These are phyloP conservation scores for Mellivora capensis DNA, from an alignment of 2,113 vertebrate genomes.

Conservation along the genomic window DNA sequence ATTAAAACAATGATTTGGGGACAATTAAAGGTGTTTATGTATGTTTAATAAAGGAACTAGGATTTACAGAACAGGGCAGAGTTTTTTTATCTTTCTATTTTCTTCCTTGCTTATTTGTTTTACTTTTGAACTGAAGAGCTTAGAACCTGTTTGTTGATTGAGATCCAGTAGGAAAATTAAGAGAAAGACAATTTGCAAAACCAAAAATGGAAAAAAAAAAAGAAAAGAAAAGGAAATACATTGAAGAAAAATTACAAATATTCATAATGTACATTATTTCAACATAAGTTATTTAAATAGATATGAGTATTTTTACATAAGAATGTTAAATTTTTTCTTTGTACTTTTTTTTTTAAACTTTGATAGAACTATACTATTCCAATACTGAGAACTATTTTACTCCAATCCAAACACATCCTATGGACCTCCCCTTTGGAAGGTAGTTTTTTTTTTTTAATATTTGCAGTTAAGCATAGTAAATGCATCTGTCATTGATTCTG, in stretches of 20 bases:
- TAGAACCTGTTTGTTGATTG: not conserved
- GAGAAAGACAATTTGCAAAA: not conserved
- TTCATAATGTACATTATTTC: not conserved
- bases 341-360: not conserved
- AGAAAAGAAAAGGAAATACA: not conserved
- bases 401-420: not conserved
- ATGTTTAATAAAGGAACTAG: not conserved
- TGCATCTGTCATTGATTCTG: conserved; percentile 44
- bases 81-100: not conserved
- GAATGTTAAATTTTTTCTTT: not conserved
- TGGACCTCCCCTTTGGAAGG: not conserved
- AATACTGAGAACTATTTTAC: not conserved
- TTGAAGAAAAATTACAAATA: not conserved
- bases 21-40: not conserved
- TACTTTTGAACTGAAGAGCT: not conserved
- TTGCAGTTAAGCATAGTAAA: conserved; percentile 29
- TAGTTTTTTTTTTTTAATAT: not conserved
- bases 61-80: not conserved
- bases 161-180: not conserved
- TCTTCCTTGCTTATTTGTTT: not conserved
- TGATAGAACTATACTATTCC: not conserved
- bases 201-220: not conserved
- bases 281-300: not conserved
- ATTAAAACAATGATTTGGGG: not conserved
- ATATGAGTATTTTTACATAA: not conserved